phyloP scores from a whole-genome alignment of 1,140 invertebrate genomes.

The Cydia splendana region DNA sequence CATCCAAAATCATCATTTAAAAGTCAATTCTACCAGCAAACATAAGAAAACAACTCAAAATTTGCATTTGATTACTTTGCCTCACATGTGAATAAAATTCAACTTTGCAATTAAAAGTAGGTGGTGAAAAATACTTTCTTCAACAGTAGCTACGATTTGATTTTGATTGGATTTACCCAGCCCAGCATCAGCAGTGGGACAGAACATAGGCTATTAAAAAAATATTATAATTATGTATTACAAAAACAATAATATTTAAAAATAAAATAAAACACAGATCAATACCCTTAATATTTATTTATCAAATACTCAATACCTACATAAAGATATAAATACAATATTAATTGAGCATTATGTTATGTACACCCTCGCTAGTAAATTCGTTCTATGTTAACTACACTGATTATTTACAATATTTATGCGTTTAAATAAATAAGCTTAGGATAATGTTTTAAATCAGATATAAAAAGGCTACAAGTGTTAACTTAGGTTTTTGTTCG shows the following conservation, averaged over 20 bases:
- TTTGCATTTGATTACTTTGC: too few species aligned
- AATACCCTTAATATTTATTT: neutral
- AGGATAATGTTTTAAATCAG: neutral
- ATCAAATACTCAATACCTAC: neutral
- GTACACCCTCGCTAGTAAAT: slow-evolving; percentile 22
- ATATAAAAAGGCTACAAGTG: slow-evolving; percentile 6
- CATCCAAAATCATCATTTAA: too few species aligned
- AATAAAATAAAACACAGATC: neutral
- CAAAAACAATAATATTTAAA: neutral
- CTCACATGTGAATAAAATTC: too few species aligned
- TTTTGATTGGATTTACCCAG: too few species aligned
- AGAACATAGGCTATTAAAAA: too few species aligned
- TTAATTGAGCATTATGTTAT: slow-evolving; percentile 27
- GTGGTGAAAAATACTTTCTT: too few species aligned
- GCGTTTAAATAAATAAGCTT: slow-evolving; percentile 14
- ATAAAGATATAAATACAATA: slow-evolving; percentile 22
- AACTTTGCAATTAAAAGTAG: too few species aligned
- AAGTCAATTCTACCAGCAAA: too few species aligned
- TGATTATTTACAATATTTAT: neutral
- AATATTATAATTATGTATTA: too few species aligned
- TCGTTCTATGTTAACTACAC: slow-evolving; percentile 17
- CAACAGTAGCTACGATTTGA: too few species aligned
- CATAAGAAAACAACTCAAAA: too few species aligned
- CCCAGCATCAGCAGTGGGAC: too few species aligned
- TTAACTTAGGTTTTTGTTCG: neutral